phyloP scores from a whole-genome alignment of 2,113 vertebrate genomes.

The Hypanus sabinus region DNA sequence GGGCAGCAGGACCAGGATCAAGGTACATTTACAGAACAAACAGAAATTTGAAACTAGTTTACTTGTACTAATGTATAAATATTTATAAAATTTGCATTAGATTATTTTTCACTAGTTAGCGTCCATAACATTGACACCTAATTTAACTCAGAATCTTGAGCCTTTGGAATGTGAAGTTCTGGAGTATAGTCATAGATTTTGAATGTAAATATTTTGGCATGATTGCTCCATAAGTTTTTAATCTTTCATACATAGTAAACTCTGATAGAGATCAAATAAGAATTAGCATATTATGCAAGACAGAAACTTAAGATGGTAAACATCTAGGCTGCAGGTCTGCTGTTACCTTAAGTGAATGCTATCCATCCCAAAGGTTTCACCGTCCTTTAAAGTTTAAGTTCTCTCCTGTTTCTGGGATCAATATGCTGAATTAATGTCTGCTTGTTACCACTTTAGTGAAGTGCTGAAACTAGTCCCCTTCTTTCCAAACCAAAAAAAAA shows the following conservation, averaged over 20 bases:
- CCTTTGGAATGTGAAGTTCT: background rate
- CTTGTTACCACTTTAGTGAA: background rate
- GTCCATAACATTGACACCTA: no score
- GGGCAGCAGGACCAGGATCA: conserved; percentile 76
- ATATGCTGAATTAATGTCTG: background rate
- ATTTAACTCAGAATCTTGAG: background rate
- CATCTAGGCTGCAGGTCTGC: background rate
- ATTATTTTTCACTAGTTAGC: background rate
- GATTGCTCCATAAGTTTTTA: background rate
- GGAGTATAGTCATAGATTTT: background rate
- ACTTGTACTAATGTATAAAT: background rate
- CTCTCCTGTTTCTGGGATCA: background rate
- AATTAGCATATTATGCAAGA: background rate
- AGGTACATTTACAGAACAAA: conserved; percentile 58
- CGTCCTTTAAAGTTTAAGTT: background rate
- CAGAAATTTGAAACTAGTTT: background rate
- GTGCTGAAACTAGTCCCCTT: background rate
- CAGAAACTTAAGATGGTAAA: background rate
- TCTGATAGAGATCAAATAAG: background rate
- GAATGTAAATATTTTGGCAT: background rate
- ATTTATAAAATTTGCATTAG: background rate
- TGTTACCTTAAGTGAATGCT: background rate
- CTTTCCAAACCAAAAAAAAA: no score
- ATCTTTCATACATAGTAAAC: background rate
- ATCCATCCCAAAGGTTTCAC: background rate